Base-by-base conservation (phyloP, 2,888 invertebrate species). In the Diplolepis rosae region DNA sequence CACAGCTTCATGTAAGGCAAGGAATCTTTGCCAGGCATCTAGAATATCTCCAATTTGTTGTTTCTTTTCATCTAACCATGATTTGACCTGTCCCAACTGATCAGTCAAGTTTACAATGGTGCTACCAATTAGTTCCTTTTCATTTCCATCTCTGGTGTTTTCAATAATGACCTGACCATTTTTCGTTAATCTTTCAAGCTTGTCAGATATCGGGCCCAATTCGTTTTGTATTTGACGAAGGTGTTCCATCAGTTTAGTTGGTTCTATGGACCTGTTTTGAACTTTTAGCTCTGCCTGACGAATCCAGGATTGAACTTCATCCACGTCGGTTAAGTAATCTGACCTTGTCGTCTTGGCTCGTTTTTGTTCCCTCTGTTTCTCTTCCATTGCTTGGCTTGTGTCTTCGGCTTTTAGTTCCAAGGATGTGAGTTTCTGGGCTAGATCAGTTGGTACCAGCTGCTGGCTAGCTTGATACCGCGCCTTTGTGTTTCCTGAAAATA, bases 1-100 rank as follows among this genome's bases (percentile, higher is more conserved):
- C 54, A 97, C 95, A 80, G 94, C 92, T 86, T 95, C 94, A 84
- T 96, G 93, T 76, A 97, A 90, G 72, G 94, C 92, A 81, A 96
- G 92, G 92, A 97, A 97, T 72, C 95, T 91, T 78, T 95, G 94
- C 92, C 96, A 96, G 28, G 96, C 95, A 84, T 97, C 97, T 82
- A 97, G 91, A 73, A 95, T 95, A 84, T 96, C 96, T 68, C 95
- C 95, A 42, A 96, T 94, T 85, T 94, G 93, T 81, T 94, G 94
- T 85, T 94, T 95, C 87, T 95, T 94, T 82, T 96, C 94, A 73
- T 96, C 96, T 79, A 97, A 90, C 92, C 94, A 94, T 71, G 92
- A 91, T 82, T 92, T 93, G 0, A 96, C 92, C 80, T 95, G 94
- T 39, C 92, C 91, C 85, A 97, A 90, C 88, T 96, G 95, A 28